Base-by-base conservation (phyloP, 2,797 vertebrate genomes). In the Spinibarbus caldwelli region DNA sequence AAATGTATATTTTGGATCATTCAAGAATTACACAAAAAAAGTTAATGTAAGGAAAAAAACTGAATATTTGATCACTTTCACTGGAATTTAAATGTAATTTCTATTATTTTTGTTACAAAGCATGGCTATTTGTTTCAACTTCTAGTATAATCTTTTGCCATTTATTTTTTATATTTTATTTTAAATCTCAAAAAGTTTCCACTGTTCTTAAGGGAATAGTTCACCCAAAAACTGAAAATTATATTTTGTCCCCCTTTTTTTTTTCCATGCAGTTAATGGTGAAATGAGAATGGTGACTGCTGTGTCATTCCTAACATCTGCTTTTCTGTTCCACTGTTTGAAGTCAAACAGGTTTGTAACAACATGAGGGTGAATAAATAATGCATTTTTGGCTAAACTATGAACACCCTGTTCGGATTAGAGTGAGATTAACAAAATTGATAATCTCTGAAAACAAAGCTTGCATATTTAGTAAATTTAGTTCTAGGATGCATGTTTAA, bases 401-500 rank as follows among this genome's bases (percentile, higher is more conserved):
- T 38, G 23, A 45, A 66, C 41, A 29, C 77, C n/a, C 17, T 78
- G 38, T 17, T 8, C 4, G 1, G 36, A 19, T 45, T 21, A 31
- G 15, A 72, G 8, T 19, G 23, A 45, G 4, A 31, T 54, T 8
- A 43, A 21, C 14, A 64, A 78, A 59, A 34, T 3, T 36, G 6
- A 6, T 57, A 15, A 78, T 78, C 34, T 43, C 36, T 78, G 36
- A 43, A 62, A 62, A 21, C 21, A 38, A 66, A 66, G 45, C 36
- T 21, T 23, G 38, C 38, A 64, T 31, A n/a, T 72, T 19, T 41
- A 67, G 62, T 15, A 8, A 68, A 80, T 19, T 45, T 45, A 66
- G 34, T 23, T 64, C n/a, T 64, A 45, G 1, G 66, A 79, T 10
- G 31, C 59, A 78, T 78, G 17, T 64, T 64, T 79, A 45, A 64